A percentile compares a stretch with the other conserved stretches of the same genome.
phyloP scores from a whole-genome alignment of 1,140 invertebrate genomes.

The Paralvinella palmiformis region DNA sequence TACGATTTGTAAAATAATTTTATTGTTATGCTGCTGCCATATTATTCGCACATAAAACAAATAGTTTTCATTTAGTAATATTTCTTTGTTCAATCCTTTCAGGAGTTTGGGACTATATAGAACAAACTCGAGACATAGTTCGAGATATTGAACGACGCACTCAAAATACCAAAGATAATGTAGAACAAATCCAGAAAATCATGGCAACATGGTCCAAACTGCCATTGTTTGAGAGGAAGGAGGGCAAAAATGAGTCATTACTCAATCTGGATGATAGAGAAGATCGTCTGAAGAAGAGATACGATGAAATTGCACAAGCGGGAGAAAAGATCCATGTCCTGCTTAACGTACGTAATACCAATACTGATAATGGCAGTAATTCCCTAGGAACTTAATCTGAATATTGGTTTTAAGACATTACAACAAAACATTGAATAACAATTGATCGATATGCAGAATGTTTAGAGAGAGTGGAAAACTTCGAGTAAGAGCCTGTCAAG shows the following conservation, averaged over 20 bases:
- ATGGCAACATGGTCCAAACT: conserved; percentile 72
- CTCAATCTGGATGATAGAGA: conserved; percentile 75
- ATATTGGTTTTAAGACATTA: too few species aligned
- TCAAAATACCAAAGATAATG: conserved; percentile 76
- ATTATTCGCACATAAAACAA: too few species aligned
- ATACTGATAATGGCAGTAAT: too few species aligned
- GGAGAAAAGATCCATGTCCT: conserved; percentile 68
- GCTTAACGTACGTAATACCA: conserved; percentile 51
- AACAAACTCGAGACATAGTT: conserved; percentile 68
- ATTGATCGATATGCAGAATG: too few species aligned
- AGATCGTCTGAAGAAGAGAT: conserved; percentile 67
- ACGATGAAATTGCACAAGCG: conserved; percentile 66
- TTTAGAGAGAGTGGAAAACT: too few species aligned
- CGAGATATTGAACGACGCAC: conserved; percentile 72
- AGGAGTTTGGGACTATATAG: conserved; percentile 76
- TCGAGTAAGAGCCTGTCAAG: too few species aligned
- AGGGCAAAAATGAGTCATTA: conserved; percentile 74
- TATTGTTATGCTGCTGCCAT: too few species aligned
- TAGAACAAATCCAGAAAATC: conserved; percentile 68
- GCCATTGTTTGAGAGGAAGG: conserved; percentile 75
- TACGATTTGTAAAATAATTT: too few species aligned
- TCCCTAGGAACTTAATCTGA: too few species aligned
- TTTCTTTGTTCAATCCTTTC: conserved; percentile 24
- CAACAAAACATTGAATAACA: too few species aligned
- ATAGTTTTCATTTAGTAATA: too few species aligned